Evolutionary conservation across 2,797 vertebrate species (phyloP).

Genomic region (Epinephelus coioides): DNA sequence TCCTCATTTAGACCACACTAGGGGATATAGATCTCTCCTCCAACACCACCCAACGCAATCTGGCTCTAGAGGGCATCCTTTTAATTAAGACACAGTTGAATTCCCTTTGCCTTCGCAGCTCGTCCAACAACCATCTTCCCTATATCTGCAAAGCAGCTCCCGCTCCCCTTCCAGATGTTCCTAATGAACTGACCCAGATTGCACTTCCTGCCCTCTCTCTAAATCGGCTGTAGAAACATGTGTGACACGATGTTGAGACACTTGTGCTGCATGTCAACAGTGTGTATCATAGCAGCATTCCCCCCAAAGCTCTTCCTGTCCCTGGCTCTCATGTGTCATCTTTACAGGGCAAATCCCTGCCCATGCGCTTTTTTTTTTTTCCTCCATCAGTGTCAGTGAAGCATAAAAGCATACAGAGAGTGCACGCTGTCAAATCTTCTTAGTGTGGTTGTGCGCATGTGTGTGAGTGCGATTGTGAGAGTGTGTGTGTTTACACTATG

Average conservation of each 20-base stretch:
- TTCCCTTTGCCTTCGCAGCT: slow-evolving; percentile 61
- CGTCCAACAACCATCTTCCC: slow-evolving; percentile 56
- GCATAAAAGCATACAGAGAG: slow-evolving; percentile 76
- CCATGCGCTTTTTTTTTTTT: slow-evolving; percentile 45
- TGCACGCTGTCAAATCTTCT: slow-evolving; percentile 80
- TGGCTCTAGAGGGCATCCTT: slow-evolving; percentile 67
- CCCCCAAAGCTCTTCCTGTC: slow-evolving; percentile 73
- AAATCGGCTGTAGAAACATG: slow-evolving; percentile 76
- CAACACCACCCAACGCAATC: slow-evolving; percentile 56
- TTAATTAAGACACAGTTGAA: slow-evolving; percentile 81
- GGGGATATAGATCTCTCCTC: slow-evolving; percentile 60
- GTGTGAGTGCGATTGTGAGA: slow-evolving; percentile 38
- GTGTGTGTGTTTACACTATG: slow-evolving; percentile 61
- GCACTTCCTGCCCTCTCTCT: slow-evolving; percentile 73
- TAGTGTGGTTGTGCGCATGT: slow-evolving; percentile 53
- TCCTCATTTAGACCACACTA: slow-evolving; percentile 62
- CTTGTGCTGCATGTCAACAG: slow-evolving; percentile 79
- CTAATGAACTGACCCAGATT: slow-evolving; percentile 84
- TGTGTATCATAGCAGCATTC: slow-evolving; percentile 75
- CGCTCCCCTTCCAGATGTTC: slow-evolving; percentile 70
- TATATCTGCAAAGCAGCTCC: slow-evolving; percentile 64
- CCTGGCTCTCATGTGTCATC: slow-evolving; percentile 73
- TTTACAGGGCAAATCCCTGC: slow-evolving; percentile 76
- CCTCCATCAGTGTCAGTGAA: slow-evolving; percentile 68
- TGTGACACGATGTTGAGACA: slow-evolving; percentile 77